Evolutionary conservation across 1,140 invertebrate species (phyloP), one percentile per base, ranked within the genome.

Genomic region (Potamilus streckersoni): DNA sequence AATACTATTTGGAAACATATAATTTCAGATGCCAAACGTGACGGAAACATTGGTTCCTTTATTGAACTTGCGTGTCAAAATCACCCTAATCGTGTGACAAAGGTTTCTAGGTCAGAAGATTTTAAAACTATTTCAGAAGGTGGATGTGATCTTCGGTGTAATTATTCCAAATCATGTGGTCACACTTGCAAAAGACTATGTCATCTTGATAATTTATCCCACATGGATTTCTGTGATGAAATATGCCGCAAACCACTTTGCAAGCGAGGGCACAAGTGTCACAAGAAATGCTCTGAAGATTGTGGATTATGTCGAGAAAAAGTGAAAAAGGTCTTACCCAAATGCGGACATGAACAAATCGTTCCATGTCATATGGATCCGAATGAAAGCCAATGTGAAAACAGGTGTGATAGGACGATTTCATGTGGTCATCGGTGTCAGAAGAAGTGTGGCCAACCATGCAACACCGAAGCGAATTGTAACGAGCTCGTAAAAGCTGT

Each of bases 391-490:
- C 67, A 8, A 0, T 87, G 85, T 63, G 17, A 20, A 38, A 68
- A 61, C 3, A 57, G 71, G 14, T 88, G 87, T 71, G 19, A 74
- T 15, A 23, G 55, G 19, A 57, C 59, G 1, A 69, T 85, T 58
- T 16, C 61, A 55, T 94, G 93, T 85, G 89, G 87, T 1, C 94
- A 94, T 88, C 80, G 82, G 67, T 94, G 93, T 86, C 87, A 85
- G 1, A 93, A 94, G 86, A 38, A 16, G 16, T 94, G 93, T 86
- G 81, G 81, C 56, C 93, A 93, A 63, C 4, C 94, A 93, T 87
- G 90, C 91, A 12, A 62, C 61, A 61, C 38, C 6, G 38, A 49
- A 49, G 38, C 38, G 4, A 8, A 71, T 16, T 85, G 84, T 69
- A 23, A 38, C 15, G 57, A 60, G 19, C 15, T 63, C 58, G 77